Percentiles rank a stretch among this genome's conserved stretches.
phyloP scores from a whole-genome alignment of 1,140 invertebrate species.

The Reticulitermes speratus region DNA sequence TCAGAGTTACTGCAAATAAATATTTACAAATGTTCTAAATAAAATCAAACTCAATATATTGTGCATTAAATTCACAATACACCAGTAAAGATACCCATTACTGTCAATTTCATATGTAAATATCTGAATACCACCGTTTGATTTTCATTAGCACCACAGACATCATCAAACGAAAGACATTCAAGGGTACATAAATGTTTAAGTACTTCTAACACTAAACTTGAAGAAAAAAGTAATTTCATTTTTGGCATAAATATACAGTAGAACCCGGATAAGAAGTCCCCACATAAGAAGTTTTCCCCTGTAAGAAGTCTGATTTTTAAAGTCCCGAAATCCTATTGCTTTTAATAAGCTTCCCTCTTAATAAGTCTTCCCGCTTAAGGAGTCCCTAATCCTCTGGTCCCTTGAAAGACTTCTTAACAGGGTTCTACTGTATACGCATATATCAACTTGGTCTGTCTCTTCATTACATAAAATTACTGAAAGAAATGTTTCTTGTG shows the following conservation, averaged over 20 bases:
- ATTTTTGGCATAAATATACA: not conserved
- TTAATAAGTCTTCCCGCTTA: no score
- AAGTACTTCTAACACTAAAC: not conserved
- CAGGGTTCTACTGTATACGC: no score
- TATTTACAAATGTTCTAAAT: not conserved
- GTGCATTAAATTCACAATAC: not conserved
- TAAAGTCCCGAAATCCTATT: no score
- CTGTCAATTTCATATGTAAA: not conserved
- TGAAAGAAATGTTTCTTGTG: not conserved
- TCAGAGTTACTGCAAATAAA: not conserved
- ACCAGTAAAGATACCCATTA: not conserved
- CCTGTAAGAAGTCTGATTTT: no score
- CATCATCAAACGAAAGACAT: not conserved
- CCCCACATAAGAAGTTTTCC: no score
- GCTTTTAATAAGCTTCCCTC: no score
- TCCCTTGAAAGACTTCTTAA: no score
- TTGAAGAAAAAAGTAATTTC: not conserved
- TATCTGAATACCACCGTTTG: not conserved
- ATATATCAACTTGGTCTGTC: not conserved
- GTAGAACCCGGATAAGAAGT: no score
- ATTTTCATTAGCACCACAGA: not conserved
- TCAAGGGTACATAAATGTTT: not conserved
- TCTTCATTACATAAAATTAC: not conserved
- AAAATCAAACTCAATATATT: not conserved
- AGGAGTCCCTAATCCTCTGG: no score